Evolutionary conservation across 2,888 invertebrate species (phyloP).

Genomic region (Diaprepes abbreviatus): DNA sequence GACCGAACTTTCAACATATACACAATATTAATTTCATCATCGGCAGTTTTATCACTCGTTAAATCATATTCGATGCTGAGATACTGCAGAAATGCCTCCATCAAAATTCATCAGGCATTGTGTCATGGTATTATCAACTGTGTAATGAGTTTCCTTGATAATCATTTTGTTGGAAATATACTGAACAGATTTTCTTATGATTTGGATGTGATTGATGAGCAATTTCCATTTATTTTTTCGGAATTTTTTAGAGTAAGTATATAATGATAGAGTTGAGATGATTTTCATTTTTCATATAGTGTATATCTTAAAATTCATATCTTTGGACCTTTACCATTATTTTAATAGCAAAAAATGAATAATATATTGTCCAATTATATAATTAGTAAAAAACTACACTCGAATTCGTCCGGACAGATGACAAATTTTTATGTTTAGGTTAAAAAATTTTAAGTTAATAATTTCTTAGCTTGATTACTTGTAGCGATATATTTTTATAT

Average conservation of each 20-base stretch:
- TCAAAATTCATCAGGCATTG: conserved; percentile 54
- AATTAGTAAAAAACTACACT: too few species aligned
- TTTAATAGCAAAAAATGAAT: too few species aligned
- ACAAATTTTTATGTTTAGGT: too few species aligned
- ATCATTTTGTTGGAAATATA: conserved; percentile 56
- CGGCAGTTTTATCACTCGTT: conserved; percentile 50
- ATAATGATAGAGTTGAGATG: too few species aligned
- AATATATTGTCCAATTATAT: too few species aligned
- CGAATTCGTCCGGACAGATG: too few species aligned
- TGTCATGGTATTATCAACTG: conserved; percentile 52
- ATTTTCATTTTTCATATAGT: too few species aligned
- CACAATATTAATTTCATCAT: conserved; percentile 51
- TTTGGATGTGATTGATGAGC: conserved; percentile 54
- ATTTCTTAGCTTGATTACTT: too few species aligned
- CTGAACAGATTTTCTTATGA: conserved; percentile 56
- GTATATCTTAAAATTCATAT: too few species aligned
- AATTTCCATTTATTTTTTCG: conserved; percentile 55
- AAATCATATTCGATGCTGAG: conserved; percentile 56
- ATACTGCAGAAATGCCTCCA: conserved; percentile 54
- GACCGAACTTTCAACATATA: conserved; percentile 50
- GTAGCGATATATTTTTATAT: too few species aligned
- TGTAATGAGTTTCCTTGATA: conserved; percentile 53
- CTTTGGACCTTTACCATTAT: too few species aligned
- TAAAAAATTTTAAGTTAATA: too few species aligned
- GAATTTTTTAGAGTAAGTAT: conserved; percentile 54